A percentile compares a stretch with the other conserved stretches of the same genome.
These are phyloP conservation scores for Acanthisitta chloris DNA, from an alignment of 2,113 vertebrate genomes.

Conservation along the genomic window DNA sequence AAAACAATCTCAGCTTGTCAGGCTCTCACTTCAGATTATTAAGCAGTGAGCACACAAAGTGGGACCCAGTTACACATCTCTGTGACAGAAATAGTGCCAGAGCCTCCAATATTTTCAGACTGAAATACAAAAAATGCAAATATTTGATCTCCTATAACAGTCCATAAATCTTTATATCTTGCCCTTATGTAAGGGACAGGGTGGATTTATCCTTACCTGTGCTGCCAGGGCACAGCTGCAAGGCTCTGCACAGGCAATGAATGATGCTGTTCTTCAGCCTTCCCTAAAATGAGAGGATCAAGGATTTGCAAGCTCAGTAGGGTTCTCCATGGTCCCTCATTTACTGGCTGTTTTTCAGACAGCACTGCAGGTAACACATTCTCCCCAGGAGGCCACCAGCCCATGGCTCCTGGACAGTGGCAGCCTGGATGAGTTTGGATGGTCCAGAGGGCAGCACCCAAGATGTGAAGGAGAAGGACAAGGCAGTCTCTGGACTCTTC, in stretches of 20 bases:
- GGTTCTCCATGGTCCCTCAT: not conserved
- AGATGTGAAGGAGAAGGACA: fast-evolving
- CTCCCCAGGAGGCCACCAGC: not conserved
- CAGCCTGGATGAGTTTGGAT: fast-evolving
- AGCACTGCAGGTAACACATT: not conserved
- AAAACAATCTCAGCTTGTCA: not conserved
- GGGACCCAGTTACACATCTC: not conserved
- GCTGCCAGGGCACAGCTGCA: not conserved
- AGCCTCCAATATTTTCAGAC: not conserved
- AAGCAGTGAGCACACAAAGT: not conserved
- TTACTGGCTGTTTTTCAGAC: not conserved
- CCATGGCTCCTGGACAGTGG: not conserved
- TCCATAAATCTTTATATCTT: not conserved
- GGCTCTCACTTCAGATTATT: not conserved
- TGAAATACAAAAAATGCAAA: not conserved
- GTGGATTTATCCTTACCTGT: not conserved
- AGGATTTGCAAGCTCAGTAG: not conserved
- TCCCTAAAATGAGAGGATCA: not conserved
- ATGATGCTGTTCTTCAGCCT: not conserved
- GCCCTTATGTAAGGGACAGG: not conserved
- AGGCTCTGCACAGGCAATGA: not conserved
- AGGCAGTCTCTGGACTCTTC: not conserved
- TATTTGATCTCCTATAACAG: not conserved
- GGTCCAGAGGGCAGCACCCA: not conserved
- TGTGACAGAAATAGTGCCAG: not conserved